Evolutionary conservation across 2,113 vertebrate species (phyloP).

Genomic region (Sus scrofa): T2T-Sscrofa CM000828.6:38592501-38593000

Average conservation of each 20-base stretch:
- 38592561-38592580: not conserved
- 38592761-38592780: not conserved
- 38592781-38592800: not conserved
- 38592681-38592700: too few species aligned
- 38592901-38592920: not conserved
- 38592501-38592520: not conserved
- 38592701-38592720: too few species aligned
- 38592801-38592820: not conserved
- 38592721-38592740: not conserved
- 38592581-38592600: too few species aligned
- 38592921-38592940: not conserved
- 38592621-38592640: too few species aligned
- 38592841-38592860: not conserved
- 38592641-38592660: too few species aligned
- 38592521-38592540: not conserved
- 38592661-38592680: too few species aligned
- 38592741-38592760: not conserved
- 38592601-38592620: too few species aligned
- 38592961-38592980: not conserved
- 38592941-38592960: not conserved
- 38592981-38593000: constrained; percentile 10
- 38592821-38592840: constrained; percentile 1
- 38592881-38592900: constrained; percentile 4
- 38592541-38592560: not conserved
- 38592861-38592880: not conserved